These are phyloP conservation scores for Luehdorfia chinensis DNA, from an alignment of 1,140 invertebrate species.

Conservation along the genomic window DNA sequence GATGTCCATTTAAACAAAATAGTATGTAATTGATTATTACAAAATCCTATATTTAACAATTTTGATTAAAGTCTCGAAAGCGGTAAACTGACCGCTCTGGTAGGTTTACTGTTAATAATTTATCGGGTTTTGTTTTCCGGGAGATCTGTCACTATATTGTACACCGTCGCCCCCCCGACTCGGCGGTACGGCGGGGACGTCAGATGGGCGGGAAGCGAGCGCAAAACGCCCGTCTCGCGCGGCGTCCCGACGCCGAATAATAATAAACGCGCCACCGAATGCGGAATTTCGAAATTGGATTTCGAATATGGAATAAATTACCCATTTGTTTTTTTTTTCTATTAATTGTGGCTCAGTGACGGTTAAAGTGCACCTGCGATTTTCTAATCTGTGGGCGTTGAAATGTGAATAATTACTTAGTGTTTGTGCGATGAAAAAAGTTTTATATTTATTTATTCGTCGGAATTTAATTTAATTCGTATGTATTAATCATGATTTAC, in stretches of 20 bases:
- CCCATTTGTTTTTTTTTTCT: slow-evolving; percentile 4
- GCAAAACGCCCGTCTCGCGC: slow-evolving; percentile 38
- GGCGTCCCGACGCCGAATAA: background rate
- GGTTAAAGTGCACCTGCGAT: background rate
- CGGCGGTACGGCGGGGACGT: slow-evolving; percentile 34
- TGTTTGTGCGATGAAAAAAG: background rate
- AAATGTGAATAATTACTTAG: slow-evolving; percentile 14
- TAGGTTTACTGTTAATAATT: no score
- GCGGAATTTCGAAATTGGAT: slow-evolving; percentile 15
- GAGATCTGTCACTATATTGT: background rate
- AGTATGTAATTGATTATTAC: no score
- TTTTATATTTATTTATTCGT: no score
- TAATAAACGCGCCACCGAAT: background rate
- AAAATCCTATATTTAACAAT: no score
- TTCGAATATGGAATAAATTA: slow-evolving; percentile 16
- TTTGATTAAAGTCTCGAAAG: no score
- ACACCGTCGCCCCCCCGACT: slow-evolving; percentile 21
- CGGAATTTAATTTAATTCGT: no score
- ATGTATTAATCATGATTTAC: no score
- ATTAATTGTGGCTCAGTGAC: slow-evolving; percentile 10
- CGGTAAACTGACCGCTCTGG: no score
- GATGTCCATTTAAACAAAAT: no score
- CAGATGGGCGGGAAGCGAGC: slow-evolving; percentile 47
- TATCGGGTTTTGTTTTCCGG: background rate
- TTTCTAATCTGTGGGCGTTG: slow-evolving; percentile 9